Conservation (phyloP, 1,140 invertebrate genomes). For the Caenorhabditis inopinata region DNA sequence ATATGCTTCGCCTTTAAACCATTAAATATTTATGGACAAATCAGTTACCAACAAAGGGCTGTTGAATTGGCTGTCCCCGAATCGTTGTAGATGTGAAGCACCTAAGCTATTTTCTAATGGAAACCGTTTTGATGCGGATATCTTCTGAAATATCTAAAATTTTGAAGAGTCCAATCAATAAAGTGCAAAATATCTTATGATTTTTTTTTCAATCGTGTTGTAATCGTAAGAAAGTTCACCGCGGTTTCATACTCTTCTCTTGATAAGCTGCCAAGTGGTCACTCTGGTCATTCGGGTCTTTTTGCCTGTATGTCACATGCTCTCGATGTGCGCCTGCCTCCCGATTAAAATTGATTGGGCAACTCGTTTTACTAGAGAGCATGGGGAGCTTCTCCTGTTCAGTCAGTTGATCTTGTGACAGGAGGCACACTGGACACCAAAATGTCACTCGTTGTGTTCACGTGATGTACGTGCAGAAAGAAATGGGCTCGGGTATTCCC, state of each 20-base stretch:
- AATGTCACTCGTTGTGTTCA: slow-evolving; percentile 20
- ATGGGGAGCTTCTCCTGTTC: background rate
- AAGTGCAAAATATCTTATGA: too few relatives aligned
- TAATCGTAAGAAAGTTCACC: background rate
- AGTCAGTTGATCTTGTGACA: background rate
- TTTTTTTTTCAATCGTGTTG: background rate
- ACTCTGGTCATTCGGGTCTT: background rate
- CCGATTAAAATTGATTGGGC: background rate
- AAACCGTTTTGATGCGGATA: too few relatives aligned
- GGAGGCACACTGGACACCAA: background rate
- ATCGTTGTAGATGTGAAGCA: too few relatives aligned
- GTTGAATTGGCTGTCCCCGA: too few relatives aligned
- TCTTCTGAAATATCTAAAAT: too few relatives aligned
- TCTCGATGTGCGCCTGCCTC: slow-evolving; percentile 8
- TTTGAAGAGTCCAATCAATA: too few relatives aligned
- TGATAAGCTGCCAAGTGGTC: background rate
- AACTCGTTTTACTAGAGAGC: background rate
- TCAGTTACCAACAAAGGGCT: too few relatives aligned
- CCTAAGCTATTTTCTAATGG: too few relatives aligned
- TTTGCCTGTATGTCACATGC: background rate
- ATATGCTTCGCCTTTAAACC: too few relatives aligned
- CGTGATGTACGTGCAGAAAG: slow-evolving; percentile 7
- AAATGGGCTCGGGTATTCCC: slow-evolving; percentile 17
- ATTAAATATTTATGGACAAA: too few relatives aligned
- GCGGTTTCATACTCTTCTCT: background rate